These are phyloP conservation scores for Solen grandis DNA, from an alignment of 1,140 invertebrate species.

Conservation along the genomic window DNA sequence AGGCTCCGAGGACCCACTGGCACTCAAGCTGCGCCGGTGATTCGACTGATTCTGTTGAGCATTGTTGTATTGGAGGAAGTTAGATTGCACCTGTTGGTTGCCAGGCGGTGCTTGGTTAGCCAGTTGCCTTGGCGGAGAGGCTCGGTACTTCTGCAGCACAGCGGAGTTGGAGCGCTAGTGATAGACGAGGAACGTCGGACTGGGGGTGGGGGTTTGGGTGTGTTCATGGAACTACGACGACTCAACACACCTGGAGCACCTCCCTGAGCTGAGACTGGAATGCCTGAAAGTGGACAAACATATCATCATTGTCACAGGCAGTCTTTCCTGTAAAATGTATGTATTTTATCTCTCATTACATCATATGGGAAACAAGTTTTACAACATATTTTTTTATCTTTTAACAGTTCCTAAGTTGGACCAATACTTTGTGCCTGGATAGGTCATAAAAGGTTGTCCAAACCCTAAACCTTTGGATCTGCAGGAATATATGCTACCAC, in stretches of 20 bases:
- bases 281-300: slow-evolving; percentile 66
- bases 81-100: not conserved
- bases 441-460: too few species aligned
- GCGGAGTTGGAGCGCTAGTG: slow-evolving; percentile 81
- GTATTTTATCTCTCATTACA: not conserved
- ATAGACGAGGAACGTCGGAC: slow-evolving; percentile 92
- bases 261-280: slow-evolving; percentile 68
- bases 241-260: slow-evolving; percentile 75
- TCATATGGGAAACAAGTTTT: not conserved
- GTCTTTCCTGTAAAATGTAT: not conserved
- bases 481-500: too few species aligned
- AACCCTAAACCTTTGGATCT: too few species aligned
- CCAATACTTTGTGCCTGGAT: too few species aligned
- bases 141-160: slow-evolving; percentile 46
- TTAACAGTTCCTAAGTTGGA: too few species aligned
- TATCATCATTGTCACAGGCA: not conserved
- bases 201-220: slow-evolving; percentile 90
- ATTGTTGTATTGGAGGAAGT: not conserved
- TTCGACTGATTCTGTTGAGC: slow-evolving; percentile 3
- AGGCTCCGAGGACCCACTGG: slow-evolving; percentile 38
- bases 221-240: slow-evolving; percentile 85
- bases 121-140: slow-evolving; percentile 44
- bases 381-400: too few species aligned
- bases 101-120: slow-evolving; percentile 1
- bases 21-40: slow-evolving; percentile 43